Evolutionary conservation across 1,140 invertebrate genomes (phyloP).

Genomic region (Neodiprion fabricii): DNA sequence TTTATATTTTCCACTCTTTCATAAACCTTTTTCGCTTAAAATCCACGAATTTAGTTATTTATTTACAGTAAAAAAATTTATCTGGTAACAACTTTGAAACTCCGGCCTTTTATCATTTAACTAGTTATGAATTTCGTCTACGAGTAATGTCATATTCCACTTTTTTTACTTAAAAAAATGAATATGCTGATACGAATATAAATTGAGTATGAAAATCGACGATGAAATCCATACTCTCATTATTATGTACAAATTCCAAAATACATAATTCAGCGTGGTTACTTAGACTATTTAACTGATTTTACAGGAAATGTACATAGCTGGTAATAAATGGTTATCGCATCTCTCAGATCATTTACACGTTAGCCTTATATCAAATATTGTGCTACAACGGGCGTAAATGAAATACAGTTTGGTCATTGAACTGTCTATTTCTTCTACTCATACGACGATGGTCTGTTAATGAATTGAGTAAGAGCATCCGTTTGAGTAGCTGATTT

Average conservation of each 20-base stretch:
- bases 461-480: constrained; percentile 14
- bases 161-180: constrained; percentile 3
- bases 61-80: constrained; percentile 8
- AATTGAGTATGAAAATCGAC: not conserved
- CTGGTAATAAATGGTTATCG: constrained; percentile 35
- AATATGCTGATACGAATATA: not conserved
- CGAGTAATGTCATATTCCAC: not conserved
- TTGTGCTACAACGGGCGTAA: constrained; percentile 38
- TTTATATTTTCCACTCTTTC: constrained; percentile 29
- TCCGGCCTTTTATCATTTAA: not conserved
- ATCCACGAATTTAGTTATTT: constrained; percentile 13
- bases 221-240: constrained; percentile 15
- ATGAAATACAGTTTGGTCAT: constrained; percentile 48
- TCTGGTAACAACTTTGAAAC: not conserved
- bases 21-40: constrained; percentile 28
- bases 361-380: constrained; percentile 29
- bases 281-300: constrained; percentile 44
- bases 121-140: not conserved
- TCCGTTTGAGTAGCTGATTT: not conserved
- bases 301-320: constrained; percentile 57
- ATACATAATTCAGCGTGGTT: constrained; percentile 51
- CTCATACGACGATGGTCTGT: constrained; percentile 28
- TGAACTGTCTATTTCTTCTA: constrained; percentile 39
- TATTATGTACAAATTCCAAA: constrained; percentile 53
- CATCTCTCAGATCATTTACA: constrained; percentile 23